These are phyloP conservation scores for Serranus cabrilla DNA, from an alignment of 2,797 vertebrate species.

Conservation along the genomic window DNA sequence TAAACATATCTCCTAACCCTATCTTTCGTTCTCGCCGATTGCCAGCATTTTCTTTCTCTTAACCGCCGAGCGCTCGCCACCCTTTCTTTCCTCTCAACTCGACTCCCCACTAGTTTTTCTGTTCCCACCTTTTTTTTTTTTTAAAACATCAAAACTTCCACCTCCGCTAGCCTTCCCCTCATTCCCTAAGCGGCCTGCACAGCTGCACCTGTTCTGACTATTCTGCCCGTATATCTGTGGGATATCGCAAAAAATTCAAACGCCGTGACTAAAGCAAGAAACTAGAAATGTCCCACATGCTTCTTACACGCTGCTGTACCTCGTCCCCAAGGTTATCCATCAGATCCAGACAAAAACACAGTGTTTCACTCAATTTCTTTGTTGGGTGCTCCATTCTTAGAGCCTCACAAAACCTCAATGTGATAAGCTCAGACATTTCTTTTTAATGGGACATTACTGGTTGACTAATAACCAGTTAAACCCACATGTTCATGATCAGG, in stretches of 20 bases:
- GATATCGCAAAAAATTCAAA: constrained; percentile 14
- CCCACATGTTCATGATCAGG: too few species aligned
- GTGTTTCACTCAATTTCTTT: neutral
- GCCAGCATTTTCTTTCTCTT: constrained; percentile 56
- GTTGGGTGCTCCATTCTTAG: neutral
- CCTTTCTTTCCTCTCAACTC: constrained; percentile 41
- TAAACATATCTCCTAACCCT: constrained; percentile 77
- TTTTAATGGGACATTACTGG: neutral
- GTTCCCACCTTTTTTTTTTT: constrained; percentile 56
- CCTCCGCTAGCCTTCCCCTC: constrained; percentile 18
- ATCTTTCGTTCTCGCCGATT: constrained; percentile 57
- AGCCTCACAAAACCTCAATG: neutral
- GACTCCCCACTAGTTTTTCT: constrained; percentile 59
- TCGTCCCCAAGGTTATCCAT: neutral
- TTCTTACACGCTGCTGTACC: neutral
- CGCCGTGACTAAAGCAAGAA: neutral
- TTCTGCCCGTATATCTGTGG: constrained; percentile 3
- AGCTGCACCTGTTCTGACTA: constrained; percentile 30
- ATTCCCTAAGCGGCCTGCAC: constrained; percentile 17
- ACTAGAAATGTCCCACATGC: constrained; percentile 5
- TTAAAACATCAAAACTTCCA: constrained; percentile 53
- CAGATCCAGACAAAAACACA: neutral
- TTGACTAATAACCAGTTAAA: neutral
- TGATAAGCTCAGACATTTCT: neutral
- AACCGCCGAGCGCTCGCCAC: constrained; percentile 39